A percentile compares a stretch with the other conserved stretches of the same genome.
phyloP scores from a whole-genome alignment of 2,888 invertebrate genomes.

The Hyposoter dolosus region DNA sequence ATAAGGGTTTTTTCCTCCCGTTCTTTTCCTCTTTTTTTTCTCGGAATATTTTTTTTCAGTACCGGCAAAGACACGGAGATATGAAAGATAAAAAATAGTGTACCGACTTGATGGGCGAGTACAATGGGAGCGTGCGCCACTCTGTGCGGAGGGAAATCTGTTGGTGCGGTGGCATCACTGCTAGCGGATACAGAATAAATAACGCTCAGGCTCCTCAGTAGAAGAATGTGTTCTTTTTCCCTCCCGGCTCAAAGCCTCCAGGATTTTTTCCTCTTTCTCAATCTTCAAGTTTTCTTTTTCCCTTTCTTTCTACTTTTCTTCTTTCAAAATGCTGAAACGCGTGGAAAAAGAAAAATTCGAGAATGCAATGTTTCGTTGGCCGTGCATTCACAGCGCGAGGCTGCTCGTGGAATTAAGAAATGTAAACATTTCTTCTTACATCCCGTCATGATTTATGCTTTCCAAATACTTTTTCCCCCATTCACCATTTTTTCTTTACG shows the following conservation, averaged over 20 bases:
- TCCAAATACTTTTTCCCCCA: constrained; percentile 9
- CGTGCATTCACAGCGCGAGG: constrained; percentile 1
- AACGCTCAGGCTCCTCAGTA: constrained; percentile 30
- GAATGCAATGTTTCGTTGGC: background rate
- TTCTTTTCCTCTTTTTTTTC: background rate
- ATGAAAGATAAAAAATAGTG: constrained; percentile 38
- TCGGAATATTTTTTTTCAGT: background rate
- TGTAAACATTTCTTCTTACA: constrained; percentile 9
- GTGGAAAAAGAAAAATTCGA: background rate
- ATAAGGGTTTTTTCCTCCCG: background rate
- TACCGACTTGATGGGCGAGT: constrained; percentile 32
- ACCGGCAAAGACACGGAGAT: constrained; percentile 2
- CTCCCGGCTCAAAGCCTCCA: constrained; percentile 9
- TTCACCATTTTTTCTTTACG: background rate
- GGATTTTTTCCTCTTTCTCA: constrained; percentile 30
- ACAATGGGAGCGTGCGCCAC: constrained; percentile 38
- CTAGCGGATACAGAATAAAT: constrained; percentile 23
- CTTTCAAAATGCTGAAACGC: background rate
- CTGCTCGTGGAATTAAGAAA: constrained; percentile 5
- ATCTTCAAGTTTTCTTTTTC: background rate
- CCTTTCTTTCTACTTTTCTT: background rate
- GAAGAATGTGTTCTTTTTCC: constrained; percentile 13
- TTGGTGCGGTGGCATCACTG: background rate
- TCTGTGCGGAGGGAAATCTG: constrained; percentile 10
- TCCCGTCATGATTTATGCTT: constrained; percentile 14